A percentile compares a stretch with the other conserved stretches of the same genome.
Evolutionary conservation across 2,113 vertebrate species (phyloP).

Genomic region (Cebus imitator): DNA sequence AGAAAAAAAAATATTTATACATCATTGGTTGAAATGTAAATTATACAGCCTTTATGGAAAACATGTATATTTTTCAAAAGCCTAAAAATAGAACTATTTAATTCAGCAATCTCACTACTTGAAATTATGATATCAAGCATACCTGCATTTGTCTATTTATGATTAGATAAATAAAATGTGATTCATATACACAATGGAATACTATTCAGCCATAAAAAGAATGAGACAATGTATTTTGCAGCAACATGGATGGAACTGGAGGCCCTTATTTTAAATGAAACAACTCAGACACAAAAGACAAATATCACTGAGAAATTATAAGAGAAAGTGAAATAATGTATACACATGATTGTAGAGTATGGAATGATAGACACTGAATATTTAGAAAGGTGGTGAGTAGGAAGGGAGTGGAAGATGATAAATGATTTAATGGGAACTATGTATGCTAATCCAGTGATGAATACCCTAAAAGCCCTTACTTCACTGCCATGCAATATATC

Average conservation of each 20-base stretch:
- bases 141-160: background rate
- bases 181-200: background rate
- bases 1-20: background rate
- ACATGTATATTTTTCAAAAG: background rate
- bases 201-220: background rate
- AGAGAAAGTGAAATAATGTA: background rate
- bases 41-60: background rate
- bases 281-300: background rate
- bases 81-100: background rate
- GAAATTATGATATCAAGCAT: background rate
- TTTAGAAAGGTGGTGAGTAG: background rate
- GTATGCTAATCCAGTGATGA: background rate
- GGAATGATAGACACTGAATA: background rate
- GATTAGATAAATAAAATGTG: background rate
- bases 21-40: background rate
- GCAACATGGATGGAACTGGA: background rate
- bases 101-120: background rate
- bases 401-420: background rate
- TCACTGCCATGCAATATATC: background rate
- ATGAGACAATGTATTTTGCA: background rate
- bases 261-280: background rate
- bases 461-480: background rate
- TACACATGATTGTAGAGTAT: background rate
- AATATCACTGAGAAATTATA: too few relatives aligned
- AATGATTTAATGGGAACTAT: background rate